Evolutionary conservation across 2,113 vertebrate species (phyloP), one percentile per base, ranked within the genome.

Genomic region (Chamaetylas fuelleborni): DNA sequence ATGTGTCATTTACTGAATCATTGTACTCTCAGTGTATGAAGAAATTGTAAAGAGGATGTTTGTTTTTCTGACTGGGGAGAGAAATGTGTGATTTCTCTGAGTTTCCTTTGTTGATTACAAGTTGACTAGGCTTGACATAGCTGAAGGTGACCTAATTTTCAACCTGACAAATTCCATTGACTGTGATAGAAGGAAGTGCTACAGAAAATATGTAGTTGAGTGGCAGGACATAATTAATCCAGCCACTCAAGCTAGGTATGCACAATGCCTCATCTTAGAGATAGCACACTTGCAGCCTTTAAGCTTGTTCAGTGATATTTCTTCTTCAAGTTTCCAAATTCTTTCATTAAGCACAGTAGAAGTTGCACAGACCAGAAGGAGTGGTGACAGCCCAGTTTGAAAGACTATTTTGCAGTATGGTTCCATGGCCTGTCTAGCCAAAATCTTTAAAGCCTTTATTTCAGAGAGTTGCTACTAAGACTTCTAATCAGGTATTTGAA

Each of bases 71-170:
- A 60, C 64, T 66, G 81, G 15, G 33, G 28, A 81, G 51, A 81
- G 47, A 66, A 9, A 3, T 36, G 57, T 0, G 1, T 60, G 67
- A 43, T 62, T 72, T 65, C 57, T 79, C 42, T 64, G 36, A 61
- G 19, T 84, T 77, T 91, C 17, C 43, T 89, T 83, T 3, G 1
- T 47, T 69, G 20, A 81, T 90, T 77, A 88, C 65, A 91, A 84
- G 57, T 5, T 78, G 69, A 14, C 31, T n/a, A 71, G 61, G 12
- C 15, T 64, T 86, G 36, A 54, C 28, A 12, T 64, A 84, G 48
- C 53, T 91, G 51, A 85, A 93, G 50, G 57, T 86, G 81, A 95
- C 86, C 84, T 91, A 83, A 67, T 92, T 89, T 81, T 83, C 43
- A 56, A 83, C 72, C 58, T 80, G 62, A 19, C 34, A 70, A 82